Percentiles rank a stretch among this genome's conserved stretches.
Evolutionary conservation across 2,113 vertebrate species (phyloP).

Genomic region (Charadrius vociferus): DNA sequence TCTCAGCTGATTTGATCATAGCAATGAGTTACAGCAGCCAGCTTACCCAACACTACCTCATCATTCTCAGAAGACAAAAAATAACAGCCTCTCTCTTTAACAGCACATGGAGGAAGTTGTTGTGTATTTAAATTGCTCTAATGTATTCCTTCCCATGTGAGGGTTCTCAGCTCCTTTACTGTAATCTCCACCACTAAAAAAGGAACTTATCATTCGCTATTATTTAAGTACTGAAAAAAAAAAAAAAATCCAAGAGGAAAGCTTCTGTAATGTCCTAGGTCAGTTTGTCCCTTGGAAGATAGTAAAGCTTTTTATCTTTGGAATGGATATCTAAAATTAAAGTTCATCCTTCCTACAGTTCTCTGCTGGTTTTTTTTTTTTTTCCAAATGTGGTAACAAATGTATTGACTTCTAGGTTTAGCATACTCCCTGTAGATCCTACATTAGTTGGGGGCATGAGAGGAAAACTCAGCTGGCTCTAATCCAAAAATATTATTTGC

Average conservation of each 20-base stretch:
- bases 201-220: neutral
- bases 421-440: neutral
- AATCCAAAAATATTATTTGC: neutral
- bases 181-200: neutral
- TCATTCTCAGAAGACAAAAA: neutral
- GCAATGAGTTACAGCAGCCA: neutral
- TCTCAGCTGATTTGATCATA: neutral
- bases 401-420: neutral
- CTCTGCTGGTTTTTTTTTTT: neutral
- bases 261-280: neutral
- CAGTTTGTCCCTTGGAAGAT: constrained; percentile 27
- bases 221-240: neutral
- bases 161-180: constrained; percentile 8
- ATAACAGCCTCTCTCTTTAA: neutral
- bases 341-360: constrained; percentile 5
- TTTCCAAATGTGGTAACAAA: neutral
- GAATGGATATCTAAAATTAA: constrained; percentile 32
- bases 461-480: neutral
- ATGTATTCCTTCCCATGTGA: neutral
- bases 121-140: neutral
- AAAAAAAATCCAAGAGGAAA: neutral
- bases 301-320: constrained; percentile 40
- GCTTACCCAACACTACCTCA: neutral
- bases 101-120: neutral
- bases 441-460: neutral